Conservation (phyloP, 2,113 vertebrate species). For the Nettapus auritus region DNA sequence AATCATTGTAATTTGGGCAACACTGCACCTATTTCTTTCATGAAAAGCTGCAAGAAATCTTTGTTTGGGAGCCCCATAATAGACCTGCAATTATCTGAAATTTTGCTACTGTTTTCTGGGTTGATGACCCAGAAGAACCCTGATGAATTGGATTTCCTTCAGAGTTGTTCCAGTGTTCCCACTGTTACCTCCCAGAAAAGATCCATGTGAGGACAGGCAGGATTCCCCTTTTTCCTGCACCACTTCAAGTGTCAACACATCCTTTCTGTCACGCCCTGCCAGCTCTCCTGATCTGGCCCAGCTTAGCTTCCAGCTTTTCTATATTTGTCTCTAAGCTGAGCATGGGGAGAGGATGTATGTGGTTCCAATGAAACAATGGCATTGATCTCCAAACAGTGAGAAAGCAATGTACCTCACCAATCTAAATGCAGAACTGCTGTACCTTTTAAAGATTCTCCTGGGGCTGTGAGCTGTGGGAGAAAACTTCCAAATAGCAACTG, state of each 20-base stretch:
- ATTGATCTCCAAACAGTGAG: neutral
- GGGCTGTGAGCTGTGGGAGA: neutral
- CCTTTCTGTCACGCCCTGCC: neutral
- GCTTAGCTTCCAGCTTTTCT: neutral
- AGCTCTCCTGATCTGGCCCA: neutral
- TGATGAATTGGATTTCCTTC: neutral
- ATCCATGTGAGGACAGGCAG: neutral
- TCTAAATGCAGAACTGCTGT: neutral
- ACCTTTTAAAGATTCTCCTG: neutral
- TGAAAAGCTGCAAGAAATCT: neutral
- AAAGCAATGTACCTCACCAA: neutral
- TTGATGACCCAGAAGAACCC: neutral
- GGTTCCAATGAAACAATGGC: neutral
- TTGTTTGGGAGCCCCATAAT: neutral
- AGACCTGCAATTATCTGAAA: neutral
- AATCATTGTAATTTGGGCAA: neutral
- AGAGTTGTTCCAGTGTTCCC: neutral
- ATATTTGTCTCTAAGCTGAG: neutral
- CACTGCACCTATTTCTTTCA: neutral
- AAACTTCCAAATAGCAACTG: conserved; percentile 10
- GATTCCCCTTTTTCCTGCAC: neutral
- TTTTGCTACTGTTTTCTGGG: neutral
- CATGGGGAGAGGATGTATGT: neutral
- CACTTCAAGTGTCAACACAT: neutral
- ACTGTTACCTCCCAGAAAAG: neutral